phyloP scores from a whole-genome alignment of 2,113 vertebrate genomes.

The Sporophila hypoxantha region DNA sequence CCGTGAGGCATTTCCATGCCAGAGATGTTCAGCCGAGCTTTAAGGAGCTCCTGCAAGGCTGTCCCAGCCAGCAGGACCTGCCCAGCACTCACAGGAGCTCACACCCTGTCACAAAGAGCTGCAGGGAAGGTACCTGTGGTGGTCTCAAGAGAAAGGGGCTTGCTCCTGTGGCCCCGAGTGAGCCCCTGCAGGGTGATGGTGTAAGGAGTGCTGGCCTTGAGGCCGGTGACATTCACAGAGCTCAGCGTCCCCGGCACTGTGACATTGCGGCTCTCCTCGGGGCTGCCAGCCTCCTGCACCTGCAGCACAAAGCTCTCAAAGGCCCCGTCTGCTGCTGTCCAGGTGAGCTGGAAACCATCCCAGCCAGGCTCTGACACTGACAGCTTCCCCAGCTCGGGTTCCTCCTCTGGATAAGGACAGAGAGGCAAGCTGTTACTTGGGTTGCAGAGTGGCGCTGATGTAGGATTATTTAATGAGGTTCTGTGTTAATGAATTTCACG shows the following conservation, averaged over 20 bases:
- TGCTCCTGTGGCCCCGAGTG: slow-evolving; percentile 69
- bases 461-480: background rate
- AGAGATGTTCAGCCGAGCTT: background rate
- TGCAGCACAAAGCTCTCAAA: slow-evolving; percentile 85
- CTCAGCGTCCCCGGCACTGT: slow-evolving; percentile 71
- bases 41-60: background rate
- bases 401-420: slow-evolving; percentile 81
- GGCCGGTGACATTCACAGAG: slow-evolving; percentile 71
- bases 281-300: slow-evolving; percentile 74
- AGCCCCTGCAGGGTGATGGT: slow-evolving; percentile 76
- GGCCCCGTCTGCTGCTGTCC: slow-evolving; percentile 75
- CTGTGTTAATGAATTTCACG: background rate
- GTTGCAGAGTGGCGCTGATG: background rate
- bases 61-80: background rate
- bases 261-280: slow-evolving; percentile 65
- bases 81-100: background rate
- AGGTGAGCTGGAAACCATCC: slow-evolving; percentile 87
- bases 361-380: slow-evolving; percentile 78
- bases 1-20: background rate
- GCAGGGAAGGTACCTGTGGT: slow-evolving; percentile 56
- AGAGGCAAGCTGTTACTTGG: slow-evolving; percentile 50
- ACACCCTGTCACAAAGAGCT: background rate
- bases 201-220: slow-evolving; percentile 81
- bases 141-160: slow-evolving; percentile 50
- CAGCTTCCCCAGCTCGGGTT: slow-evolving; percentile 78